phyloP scores from a whole-genome alignment of 2,797 vertebrate species.

The Ambastaia sidthimunki region DNA sequence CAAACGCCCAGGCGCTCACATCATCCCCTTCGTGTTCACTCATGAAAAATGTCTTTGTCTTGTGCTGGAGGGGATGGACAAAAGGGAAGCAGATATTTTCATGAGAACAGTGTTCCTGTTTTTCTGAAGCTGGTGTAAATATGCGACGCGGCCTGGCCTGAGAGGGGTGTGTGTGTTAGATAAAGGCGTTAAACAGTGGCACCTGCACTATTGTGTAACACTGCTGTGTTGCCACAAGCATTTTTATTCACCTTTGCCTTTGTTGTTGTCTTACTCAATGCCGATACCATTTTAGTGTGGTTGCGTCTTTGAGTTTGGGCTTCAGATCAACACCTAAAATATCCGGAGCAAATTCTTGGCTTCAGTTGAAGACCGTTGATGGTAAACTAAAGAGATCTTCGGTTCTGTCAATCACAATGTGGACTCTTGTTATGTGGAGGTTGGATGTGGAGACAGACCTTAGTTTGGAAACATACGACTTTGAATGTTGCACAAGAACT shows the following conservation, averaged over 20 bases:
- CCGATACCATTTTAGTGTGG: background rate
- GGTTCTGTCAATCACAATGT: too few relatives aligned
- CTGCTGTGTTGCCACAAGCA: slow-evolving; percentile 51
- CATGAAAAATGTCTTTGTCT: slow-evolving; percentile 74
- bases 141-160: background rate
- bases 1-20: slow-evolving; percentile 47
- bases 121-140: slow-evolving; percentile 46
- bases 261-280: slow-evolving; percentile 55
- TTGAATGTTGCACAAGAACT: background rate
- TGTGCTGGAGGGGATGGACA: slow-evolving; percentile 60
- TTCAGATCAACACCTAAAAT: slow-evolving; percentile 12
- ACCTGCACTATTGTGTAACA: slow-evolving; percentile 67
- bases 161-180: slow-evolving; percentile 26
- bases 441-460: background rate
- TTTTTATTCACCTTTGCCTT: slow-evolving; percentile 53
- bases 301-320: slow-evolving; percentile 8
- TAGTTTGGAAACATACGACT: background rate
- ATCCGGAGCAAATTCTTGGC: slow-evolving; percentile 5
- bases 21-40: slow-evolving; percentile 70
- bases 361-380: background rate
- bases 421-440: background rate
- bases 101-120: slow-evolving; percentile 58
- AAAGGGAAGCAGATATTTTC: slow-evolving; percentile 48
- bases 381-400: background rate
- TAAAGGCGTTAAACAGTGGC: slow-evolving; percentile 59